Conservation (phyloP, 2,113 vertebrate genomes). For the Perca fluviatilis region DNA sequence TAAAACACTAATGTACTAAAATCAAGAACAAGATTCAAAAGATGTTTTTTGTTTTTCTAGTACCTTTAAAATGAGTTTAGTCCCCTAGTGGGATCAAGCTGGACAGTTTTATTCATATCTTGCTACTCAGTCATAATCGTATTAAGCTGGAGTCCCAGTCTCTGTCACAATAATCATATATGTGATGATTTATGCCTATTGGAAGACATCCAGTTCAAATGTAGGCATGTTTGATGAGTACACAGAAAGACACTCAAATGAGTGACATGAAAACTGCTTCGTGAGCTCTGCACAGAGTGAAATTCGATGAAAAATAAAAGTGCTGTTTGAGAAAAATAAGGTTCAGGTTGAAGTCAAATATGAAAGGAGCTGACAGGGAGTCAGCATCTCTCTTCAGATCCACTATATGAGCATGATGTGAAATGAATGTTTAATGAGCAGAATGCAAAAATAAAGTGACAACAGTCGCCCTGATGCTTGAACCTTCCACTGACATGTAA, state of each 20-base stretch:
- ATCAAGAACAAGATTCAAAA: no score
- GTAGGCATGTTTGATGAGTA: constrained; percentile 33
- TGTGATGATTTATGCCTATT: no score
- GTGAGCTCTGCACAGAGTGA: background rate
- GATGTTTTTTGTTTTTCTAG: no score
- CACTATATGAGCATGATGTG: constrained; percentile 7
- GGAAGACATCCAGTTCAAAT: no score
- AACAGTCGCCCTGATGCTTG: background rate
- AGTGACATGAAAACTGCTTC: constrained; percentile 15
- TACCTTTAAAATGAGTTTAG: no score
- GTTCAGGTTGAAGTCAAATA: constrained; percentile 25
- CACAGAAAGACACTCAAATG: constrained; percentile 31
- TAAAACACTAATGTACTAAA: no score
- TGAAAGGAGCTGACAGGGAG: background rate
- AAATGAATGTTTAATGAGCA: constrained; percentile 48
- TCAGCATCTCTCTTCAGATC: constrained; percentile 9
- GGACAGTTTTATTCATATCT: no score
- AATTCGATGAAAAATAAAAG: constrained; percentile 1
- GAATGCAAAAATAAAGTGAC: constrained; percentile 15
- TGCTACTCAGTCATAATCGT: no score
- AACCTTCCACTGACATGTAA: constrained; percentile 29
- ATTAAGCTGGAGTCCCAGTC: no score
- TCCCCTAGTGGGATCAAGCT: no score
- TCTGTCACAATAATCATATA: no score
- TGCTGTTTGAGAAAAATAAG: background rate